phyloP scores from a whole-genome alignment of 92 coral and sea anemone genomes.

The Hydrozoanthus gracilis region DNA sequence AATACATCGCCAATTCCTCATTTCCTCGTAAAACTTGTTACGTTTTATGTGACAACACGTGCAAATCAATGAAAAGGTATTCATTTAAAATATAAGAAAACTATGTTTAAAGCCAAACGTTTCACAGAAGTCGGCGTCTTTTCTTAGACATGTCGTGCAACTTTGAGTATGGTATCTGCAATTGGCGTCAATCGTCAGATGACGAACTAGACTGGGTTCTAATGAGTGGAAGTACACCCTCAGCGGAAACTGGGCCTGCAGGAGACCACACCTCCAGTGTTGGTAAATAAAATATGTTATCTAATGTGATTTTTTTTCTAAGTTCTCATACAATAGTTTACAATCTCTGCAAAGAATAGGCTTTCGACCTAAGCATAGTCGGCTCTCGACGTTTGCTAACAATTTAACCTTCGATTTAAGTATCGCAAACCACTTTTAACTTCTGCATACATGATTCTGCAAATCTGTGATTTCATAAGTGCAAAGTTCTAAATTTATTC shows the following conservation, averaged over 20 bases:
- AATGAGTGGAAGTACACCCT: slow-evolving; percentile 20
- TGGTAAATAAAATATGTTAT: not conserved
- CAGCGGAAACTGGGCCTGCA: slow-evolving; percentile 15
- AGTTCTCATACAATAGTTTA: too few species aligned
- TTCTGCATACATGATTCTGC: too few species aligned
- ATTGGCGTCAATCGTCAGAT: slow-evolving; percentile 16
- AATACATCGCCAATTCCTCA: too few species aligned
- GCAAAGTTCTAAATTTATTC: too few species aligned
- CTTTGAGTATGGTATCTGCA: slow-evolving; percentile 16
- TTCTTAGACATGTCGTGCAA: slow-evolving; percentile 24
- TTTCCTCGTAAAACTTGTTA: too few species aligned
- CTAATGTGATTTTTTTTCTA: too few species aligned
- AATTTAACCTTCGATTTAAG: not conserved
- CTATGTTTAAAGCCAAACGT: not conserved
- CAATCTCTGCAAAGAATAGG: too few species aligned
- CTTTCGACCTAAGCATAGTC: too few species aligned
- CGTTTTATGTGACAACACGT: not conserved
- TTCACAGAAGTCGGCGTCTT: too few species aligned
- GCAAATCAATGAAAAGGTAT: not conserved
- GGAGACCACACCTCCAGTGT: slow-evolving; percentile 25
- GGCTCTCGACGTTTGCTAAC: not conserved
- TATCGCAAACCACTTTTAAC: too few species aligned
- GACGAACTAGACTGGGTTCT: slow-evolving; percentile 14
- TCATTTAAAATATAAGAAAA: too few species aligned
- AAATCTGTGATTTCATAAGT: too few species aligned